These are phyloP conservation scores for Nebria ingens DNA, from an alignment of 1,140 invertebrate species.

Conservation along the genomic window DNA sequence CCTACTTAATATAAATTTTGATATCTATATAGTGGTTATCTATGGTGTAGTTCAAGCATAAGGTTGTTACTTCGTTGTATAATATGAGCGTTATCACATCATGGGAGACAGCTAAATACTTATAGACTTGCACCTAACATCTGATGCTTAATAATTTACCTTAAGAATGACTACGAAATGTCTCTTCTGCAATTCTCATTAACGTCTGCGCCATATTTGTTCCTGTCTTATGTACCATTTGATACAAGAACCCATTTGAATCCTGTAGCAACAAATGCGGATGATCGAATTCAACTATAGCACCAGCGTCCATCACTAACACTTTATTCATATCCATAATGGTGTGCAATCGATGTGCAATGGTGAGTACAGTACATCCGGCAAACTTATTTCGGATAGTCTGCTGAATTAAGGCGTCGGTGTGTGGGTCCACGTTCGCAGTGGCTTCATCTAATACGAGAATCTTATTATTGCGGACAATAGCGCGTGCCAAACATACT, in stretches of 20 bases:
- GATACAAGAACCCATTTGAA: conserved; percentile 43
- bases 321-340: conserved; percentile 56
- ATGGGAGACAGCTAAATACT: too few species aligned
- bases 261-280: conserved; percentile 51
- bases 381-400: conserved; percentile 61
- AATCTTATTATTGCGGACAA: conserved; percentile 66
- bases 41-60: too few species aligned
- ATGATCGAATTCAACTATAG: conserved; percentile 51
- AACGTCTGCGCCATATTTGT: conserved; percentile 44
- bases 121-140: too few species aligned
- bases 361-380: conserved; percentile 72
- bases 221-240: conserved; percentile 53
- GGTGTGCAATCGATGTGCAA: conserved; percentile 77
- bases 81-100: too few species aligned
- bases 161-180: too few species aligned
- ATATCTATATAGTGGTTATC: too few species aligned
- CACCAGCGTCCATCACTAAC: conserved; percentile 51
- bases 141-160: too few species aligned
- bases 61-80: too few species aligned
- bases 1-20: too few species aligned
- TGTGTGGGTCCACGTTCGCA: conserved; percentile 57
- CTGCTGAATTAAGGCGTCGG: conserved; percentile 59
- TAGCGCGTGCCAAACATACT: conserved; percentile 65
- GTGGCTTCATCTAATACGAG: conserved; percentile 58
- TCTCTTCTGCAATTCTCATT: conserved; percentile 45